phyloP scores from a whole-genome alignment of 2,797 vertebrate species.

The Anas bernieri region DNA sequence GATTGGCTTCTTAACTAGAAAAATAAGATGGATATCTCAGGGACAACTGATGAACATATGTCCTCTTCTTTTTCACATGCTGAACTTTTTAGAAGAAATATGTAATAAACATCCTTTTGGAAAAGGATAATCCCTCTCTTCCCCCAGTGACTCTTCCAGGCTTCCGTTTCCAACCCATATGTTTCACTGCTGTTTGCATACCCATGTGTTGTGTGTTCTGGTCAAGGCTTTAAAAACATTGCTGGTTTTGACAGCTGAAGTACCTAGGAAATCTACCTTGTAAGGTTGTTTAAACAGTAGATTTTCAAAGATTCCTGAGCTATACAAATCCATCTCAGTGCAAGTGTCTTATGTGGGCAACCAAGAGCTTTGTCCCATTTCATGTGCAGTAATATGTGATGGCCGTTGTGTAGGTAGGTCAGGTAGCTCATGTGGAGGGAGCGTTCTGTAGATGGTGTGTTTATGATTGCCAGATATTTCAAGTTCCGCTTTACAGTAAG shows the following conservation, averaged over 20 bases:
- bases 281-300: not conserved
- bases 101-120: not conserved
- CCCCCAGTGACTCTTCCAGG: not conserved
- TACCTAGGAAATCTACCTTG: not conserved
- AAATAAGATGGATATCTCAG: not conserved
- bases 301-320: not conserved
- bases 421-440: not conserved
- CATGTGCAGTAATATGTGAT: too few relatives aligned
- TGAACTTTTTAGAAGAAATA: not conserved
- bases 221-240: not conserved
- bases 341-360: not conserved
- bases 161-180: accelerated
- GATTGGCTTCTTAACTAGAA: not conserved
- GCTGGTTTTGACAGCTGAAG: not conserved
- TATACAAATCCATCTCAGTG: not conserved
- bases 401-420: not conserved
- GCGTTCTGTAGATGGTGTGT: not conserved
- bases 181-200: not conserved
- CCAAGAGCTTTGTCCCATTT: not conserved
- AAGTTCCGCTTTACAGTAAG: not conserved
- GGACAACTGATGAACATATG: not conserved
- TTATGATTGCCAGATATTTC: not conserved
- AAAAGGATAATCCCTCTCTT: not conserved
- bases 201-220: not conserved
- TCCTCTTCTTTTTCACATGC: not conserved